Base-by-base conservation (phyloP, 2,113 vertebrate genomes). In the Apus apus region DNA sequence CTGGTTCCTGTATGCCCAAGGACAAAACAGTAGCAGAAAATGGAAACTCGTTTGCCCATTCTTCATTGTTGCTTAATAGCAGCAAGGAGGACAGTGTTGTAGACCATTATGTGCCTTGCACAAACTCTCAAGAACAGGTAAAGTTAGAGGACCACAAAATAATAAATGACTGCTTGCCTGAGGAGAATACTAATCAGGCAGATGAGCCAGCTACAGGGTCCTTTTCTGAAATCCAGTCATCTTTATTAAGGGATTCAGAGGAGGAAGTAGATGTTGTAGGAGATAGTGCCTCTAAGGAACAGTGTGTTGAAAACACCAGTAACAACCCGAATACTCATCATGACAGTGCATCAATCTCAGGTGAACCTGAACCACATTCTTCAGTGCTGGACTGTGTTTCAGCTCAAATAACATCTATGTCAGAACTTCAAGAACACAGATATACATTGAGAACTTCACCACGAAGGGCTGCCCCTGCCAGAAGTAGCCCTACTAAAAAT, bases 81-180 rank as follows among this genome's bases (percentile, higher is more conserved):
- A 98, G 98, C 97, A 99, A 99, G 97, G 98, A 97, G 53, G 98
- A 98, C 95, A 97, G 96, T 77, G 97, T 97, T 95, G 97, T 99
- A 93, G 98, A 99, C 98, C 98, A 98, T 96, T 96, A 98, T 93
- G 99, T 99, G 99, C 99, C 99, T 99, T 99, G 98, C 99, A 99
- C 98, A 98, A 98, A 98, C 98, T 98, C 98, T 96, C 97, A 98
- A 94, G 98, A 98, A 97, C 98, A 98, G 98, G 97, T 98, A 94
- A 98, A 98, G 80, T 97, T 97, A 93, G 98, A 98, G 97, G 98
- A 98, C 97, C 98, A 98, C 96, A 98, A 98, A 97, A 88, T 91
- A 97, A 79, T 97, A 97, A 97, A 96, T 77, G 97, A 98, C 95
- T 97, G 98, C 94, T 96, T 97, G 90, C 96, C 98, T 79, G 96